Percentiles rank a stretch among this genome's conserved stretches.
phyloP scores from a whole-genome alignment of 2,113 vertebrate species.

The Eurystomus gularis region DNA sequence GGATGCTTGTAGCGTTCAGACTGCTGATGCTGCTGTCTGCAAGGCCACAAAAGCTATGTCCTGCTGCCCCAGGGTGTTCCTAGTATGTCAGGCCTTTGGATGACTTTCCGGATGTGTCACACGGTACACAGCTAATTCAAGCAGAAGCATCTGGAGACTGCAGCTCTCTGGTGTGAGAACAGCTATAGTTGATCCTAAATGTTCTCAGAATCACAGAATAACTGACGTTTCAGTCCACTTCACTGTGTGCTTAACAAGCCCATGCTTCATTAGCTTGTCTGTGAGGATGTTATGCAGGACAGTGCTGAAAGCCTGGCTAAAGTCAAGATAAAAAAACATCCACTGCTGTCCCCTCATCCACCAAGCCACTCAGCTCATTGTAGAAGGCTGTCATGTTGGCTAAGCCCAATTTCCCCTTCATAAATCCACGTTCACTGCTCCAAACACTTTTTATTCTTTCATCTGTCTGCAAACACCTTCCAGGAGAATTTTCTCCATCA shows the following conservation, averaged over 20 bases:
- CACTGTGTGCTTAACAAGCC: not conserved
- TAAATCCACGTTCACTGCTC: not conserved
- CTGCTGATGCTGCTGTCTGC: not conserved
- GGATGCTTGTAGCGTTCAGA: not conserved
- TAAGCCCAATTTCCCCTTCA: not conserved
- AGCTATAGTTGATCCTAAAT: not conserved
- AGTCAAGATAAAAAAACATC: not conserved
- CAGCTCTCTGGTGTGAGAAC: not conserved
- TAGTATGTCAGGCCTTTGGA: not conserved
- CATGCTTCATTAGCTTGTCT: not conserved
- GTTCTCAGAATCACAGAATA: not conserved
- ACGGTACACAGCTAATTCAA: not conserved
- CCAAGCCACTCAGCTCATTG: not conserved
- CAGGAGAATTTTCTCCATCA: not conserved
- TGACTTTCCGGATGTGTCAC: not conserved
- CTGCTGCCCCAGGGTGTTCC: not conserved
- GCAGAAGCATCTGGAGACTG: not conserved
- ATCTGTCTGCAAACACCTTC: not conserved
- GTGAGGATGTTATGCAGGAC: not conserved
- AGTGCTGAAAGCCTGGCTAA: not conserved
- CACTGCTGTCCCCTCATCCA: not conserved
- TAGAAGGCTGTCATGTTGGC: not conserved
- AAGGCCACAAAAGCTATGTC: not conserved
- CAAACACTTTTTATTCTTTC: not conserved
- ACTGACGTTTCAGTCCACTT: not conserved